phyloP scores from a whole-genome alignment of 1,140 invertebrate species.

The Pachypsylla venusta region DNA sequence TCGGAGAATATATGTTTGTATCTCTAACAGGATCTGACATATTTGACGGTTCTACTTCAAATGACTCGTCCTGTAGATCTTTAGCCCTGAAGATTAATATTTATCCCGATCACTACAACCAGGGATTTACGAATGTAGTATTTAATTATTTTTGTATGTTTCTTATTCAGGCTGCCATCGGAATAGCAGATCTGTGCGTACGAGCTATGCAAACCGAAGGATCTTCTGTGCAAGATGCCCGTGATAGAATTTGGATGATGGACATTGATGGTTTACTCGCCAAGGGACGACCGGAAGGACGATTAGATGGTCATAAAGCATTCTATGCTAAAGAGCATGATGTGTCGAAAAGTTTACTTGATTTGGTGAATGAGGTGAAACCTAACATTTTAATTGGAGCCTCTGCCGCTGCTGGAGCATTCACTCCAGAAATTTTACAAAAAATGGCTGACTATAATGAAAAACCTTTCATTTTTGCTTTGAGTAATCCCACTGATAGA shows the following conservation, averaged over 20 bases:
- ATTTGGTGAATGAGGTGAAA: conserved; percentile 65
- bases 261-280: conserved; percentile 70
- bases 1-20: too few relatives aligned
- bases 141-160: background rate
- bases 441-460: conserved; percentile 77
- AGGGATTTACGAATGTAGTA: background rate
- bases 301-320: conserved; percentile 55
- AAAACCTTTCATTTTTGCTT: conserved; percentile 80
- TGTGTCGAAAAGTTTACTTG: conserved; percentile 55
- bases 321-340: conserved; percentile 69
- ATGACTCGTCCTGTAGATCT: too few relatives aligned
- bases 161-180: conserved; percentile 54
- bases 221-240: conserved; percentile 52
- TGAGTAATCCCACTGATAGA: conserved; percentile 91
- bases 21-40: too few relatives aligned
- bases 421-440: conserved; percentile 68
- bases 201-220: conserved; percentile 77
- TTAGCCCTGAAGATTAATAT: background rate
- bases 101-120: background rate
- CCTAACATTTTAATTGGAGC: conserved; percentile 77
- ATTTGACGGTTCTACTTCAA: too few relatives aligned
- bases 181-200: conserved; percentile 72
- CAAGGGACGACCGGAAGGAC: conserved; percentile 51
- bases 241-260: conserved; percentile 74
- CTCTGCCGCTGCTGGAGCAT: conserved; percentile 73